These are phyloP conservation scores for Thalassarche chlororhynchos DNA, from an alignment of 2,113 vertebrate species.

Conservation along the genomic window DNA sequence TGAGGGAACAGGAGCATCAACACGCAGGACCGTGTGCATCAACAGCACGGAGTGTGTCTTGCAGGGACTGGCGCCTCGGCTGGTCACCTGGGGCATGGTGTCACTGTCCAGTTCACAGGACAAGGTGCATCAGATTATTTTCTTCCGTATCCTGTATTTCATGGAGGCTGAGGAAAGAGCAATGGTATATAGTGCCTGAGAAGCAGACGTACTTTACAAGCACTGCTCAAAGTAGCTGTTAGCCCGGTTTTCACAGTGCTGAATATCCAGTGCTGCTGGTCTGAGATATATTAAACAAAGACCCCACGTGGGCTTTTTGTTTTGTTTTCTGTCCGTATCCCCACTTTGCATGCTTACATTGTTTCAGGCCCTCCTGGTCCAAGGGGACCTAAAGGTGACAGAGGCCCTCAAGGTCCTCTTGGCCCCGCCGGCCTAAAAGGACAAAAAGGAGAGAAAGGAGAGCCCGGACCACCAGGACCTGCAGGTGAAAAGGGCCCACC, in stretches of 20 bases:
- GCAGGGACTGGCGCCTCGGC: background rate
- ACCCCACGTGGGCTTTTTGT: background rate
- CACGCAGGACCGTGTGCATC: rapidly evolving
- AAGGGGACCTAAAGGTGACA: conserved; percentile 91
- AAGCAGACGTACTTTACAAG: background rate
- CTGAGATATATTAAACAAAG: background rate
- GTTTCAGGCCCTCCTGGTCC: conserved; percentile 93
- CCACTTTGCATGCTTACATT: conserved; percentile 14
- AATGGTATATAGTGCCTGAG: background rate
- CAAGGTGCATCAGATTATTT: background rate
- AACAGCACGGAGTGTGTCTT: background rate
- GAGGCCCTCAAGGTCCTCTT: conserved; percentile 84
- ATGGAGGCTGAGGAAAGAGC: background rate
- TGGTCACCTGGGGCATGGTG: background rate
- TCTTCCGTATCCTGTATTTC: background rate
- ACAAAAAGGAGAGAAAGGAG: conserved; percentile 91
- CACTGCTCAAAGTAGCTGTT: background rate
- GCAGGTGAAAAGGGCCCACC: conserved; percentile 86
- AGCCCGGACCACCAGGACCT: conserved; percentile 82
- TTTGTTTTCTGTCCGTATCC: background rate
- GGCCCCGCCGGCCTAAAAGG: conserved; percentile 89
- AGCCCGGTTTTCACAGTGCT: background rate
- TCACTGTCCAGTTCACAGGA: background rate
- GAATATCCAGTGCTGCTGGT: background rate
- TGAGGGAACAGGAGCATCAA: background rate